Percentiles rank a stretch among this genome's conserved stretches.
These are phyloP conservation scores for Chamaea fasciata DNA, from an alignment of 2,113 vertebrate species.

Conservation along the genomic window DNA sequence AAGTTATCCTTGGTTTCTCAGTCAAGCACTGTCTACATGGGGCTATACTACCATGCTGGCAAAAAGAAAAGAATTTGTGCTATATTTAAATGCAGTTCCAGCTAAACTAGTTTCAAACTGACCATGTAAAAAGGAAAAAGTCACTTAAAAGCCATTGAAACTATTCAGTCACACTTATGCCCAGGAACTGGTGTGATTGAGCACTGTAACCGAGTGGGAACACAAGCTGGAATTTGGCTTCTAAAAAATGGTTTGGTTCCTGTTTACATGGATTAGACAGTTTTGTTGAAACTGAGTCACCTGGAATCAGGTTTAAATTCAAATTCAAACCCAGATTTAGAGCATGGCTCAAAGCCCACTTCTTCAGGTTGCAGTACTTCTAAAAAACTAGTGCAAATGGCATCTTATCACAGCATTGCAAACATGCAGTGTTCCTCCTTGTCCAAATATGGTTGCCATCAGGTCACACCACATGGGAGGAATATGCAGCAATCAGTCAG, in stretches of 20 bases:
- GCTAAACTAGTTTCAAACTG: conserved; percentile 28
- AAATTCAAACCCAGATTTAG: conserved; percentile 8
- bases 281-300: conserved; percentile 27
- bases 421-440: conserved; percentile 64
- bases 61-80: not conserved
- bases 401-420: conserved; percentile 75
- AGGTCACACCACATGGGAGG: conserved; percentile 58
- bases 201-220: not conserved
- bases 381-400: conserved; percentile 78
- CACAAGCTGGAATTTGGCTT: not conserved
- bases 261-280: not conserved
- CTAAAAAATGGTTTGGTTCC: not conserved
- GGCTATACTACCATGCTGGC: conserved; percentile 44
- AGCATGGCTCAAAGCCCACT: conserved; percentile 46
- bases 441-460: conserved; percentile 35
- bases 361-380: conserved; percentile 74
- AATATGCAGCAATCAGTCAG: conserved; percentile 60
- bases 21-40: conserved; percentile 52
- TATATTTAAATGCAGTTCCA: conserved; percentile 38
- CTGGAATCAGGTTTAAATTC: conserved; percentile 28
- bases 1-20: conserved; percentile 71
- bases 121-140: conserved; percentile 6
- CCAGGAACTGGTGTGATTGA: not conserved
- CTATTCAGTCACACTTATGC: not conserved
- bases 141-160: conserved; percentile 23